These are phyloP conservation scores for Pleuronectes platessa DNA, from an alignment of 2,113 vertebrate genomes.

Conservation along the genomic window DNA sequence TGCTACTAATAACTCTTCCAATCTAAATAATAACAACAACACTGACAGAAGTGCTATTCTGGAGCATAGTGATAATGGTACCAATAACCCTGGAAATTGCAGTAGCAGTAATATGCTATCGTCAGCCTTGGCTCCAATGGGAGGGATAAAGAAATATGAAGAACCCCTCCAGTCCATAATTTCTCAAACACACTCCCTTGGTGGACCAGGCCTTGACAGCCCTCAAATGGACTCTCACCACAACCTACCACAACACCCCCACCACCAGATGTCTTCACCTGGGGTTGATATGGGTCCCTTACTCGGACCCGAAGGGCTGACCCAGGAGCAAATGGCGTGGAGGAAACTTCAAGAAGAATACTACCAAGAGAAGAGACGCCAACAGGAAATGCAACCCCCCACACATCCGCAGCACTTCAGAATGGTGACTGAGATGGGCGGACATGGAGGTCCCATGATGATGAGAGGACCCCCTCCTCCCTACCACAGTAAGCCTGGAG, in stretches of 20 bases:
- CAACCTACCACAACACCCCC: conserved; percentile 75
- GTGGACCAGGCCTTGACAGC: conserved; percentile 85
- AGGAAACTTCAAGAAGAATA: conserved; percentile 97
- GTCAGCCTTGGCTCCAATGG: conserved; percentile 57
- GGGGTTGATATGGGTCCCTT: conserved; percentile 90
- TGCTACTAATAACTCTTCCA: conserved; percentile 67
- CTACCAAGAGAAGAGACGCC: conserved; percentile 94
- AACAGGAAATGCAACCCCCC: conserved; percentile 90
- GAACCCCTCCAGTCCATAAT: conserved; percentile 97
- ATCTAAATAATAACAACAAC: conserved; percentile 71
- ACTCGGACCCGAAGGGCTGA: conserved; percentile 91
- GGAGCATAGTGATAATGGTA: conserved; percentile 68
- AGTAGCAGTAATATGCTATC: conserved; percentile 65
- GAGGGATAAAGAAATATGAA: conserved; percentile 90
- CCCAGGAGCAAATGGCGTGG: conserved; percentile 96
- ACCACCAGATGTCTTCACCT: conserved; percentile 82
- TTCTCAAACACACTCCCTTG: conserved; percentile 93
- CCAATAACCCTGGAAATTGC: conserved; percentile 66
- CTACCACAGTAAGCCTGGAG: conserved; percentile 95
- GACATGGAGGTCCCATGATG: conserved; percentile 83
- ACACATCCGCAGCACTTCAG: conserved; percentile 89
- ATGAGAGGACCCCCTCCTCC: conserved; percentile 94
- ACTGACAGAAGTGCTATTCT: conserved; percentile 72
- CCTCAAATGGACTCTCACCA: conserved; percentile 79
- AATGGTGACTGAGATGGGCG: conserved; percentile 87